Conservation (phyloP, 2,797 vertebrate species). For the Halcyon chelicuti region DNA sequence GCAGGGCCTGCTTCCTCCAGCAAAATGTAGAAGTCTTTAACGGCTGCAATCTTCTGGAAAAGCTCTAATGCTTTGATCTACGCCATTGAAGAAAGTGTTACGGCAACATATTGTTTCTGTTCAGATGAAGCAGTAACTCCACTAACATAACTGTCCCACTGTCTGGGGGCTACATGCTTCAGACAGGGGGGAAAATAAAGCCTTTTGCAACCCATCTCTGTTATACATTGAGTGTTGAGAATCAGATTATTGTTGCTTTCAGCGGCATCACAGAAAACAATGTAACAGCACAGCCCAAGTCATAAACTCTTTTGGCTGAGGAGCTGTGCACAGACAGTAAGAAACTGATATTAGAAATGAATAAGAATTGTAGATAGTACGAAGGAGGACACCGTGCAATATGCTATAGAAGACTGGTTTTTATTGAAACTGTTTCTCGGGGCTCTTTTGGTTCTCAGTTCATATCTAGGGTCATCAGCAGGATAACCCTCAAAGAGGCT, state of each 20-base stretch:
- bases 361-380: not conserved
- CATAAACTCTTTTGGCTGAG: not conserved
- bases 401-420: not conserved
- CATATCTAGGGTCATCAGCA: not conserved
- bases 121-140: not conserved
- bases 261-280: not conserved
- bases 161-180: not conserved
- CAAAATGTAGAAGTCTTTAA: conserved; percentile 35
- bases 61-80: not conserved
- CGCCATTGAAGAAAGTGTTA: not conserved
- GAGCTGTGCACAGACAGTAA: not conserved
- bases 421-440: not conserved
- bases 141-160: fast-evolving
- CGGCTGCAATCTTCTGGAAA: conserved; percentile 10
- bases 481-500: not conserved
- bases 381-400: fast-evolving
- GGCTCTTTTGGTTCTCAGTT: not conserved
- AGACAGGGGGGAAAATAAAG: not conserved
- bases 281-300: not conserved
- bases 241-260: not conserved
- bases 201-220: not conserved
- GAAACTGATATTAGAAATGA: not conserved
- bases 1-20: conserved; percentile 5
- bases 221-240: not conserved
- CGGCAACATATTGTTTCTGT: not conserved